Conservation (phyloP, 2,888 invertebrate species). For the Andrena fulva region DNA sequence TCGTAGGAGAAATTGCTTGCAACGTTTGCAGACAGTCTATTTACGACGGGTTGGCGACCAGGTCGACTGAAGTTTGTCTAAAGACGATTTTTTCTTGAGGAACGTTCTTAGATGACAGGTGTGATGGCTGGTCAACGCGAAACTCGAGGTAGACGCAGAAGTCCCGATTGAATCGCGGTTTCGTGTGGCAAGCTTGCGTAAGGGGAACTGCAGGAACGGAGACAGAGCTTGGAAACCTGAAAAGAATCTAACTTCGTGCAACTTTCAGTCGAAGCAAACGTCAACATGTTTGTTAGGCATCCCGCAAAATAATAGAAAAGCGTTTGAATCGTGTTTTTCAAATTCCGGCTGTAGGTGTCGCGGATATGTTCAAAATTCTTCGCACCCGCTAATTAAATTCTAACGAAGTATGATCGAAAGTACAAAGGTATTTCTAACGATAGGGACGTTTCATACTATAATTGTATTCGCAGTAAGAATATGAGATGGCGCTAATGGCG, state of each 20-base stretch:
- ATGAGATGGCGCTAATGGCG: too few relatives aligned
- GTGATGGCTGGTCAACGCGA: constrained; percentile 17
- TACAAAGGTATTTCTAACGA: too few relatives aligned
- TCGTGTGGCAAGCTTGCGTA: constrained; percentile 20
- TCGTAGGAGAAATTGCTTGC: constrained; percentile 8
- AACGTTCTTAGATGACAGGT: constrained; percentile 21
- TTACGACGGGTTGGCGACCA: not conserved
- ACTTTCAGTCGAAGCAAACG: not conserved
- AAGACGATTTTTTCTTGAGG: constrained; percentile 3
- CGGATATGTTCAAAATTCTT: too few relatives aligned
- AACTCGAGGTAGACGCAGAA: constrained; percentile 16
- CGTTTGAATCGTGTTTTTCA: not conserved
- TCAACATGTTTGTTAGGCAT: not conserved
- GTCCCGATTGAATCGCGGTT: constrained; percentile 21
- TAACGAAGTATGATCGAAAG: too few relatives aligned
- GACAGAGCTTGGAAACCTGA: not conserved
- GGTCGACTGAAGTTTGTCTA: not conserved
- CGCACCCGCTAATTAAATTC: too few relatives aligned
- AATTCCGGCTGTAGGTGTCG: too few relatives aligned
- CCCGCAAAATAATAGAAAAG: constrained; percentile 4
- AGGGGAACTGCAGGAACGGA: constrained; percentile 11
- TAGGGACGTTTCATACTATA: too few relatives aligned
- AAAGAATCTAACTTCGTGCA: constrained; percentile 22
- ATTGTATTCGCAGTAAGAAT: too few relatives aligned
- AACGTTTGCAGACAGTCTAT: not conserved